Evolutionary conservation across 2,113 vertebrate species (phyloP), one percentile per base, ranked within the genome.

Genomic region (Casuarius casuarius): DNA sequence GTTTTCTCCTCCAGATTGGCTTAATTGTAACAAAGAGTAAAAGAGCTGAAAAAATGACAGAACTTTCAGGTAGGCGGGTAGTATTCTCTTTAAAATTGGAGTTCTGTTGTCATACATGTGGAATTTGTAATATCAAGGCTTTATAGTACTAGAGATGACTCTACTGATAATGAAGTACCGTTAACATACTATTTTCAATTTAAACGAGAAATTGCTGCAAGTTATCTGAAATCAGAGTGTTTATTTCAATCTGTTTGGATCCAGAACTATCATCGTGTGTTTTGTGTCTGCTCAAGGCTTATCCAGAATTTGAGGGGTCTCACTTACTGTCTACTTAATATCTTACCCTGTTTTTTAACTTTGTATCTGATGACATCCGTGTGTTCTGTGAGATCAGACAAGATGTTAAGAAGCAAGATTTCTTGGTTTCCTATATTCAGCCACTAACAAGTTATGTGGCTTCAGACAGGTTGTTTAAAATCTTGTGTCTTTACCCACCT

Each of bases 1-100:
- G 5, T 31, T 44, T 58, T 5, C 18, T 92, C 81, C 94, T 95
- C 40, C 94, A 99, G 99, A 97, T 99, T 87, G 99, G 99, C 29
- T 98, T 99, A 66, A 99, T 99, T 97, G 97, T 98, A 92, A 99
- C 99, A 8, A 99, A 99, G 97, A 99, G 98, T 95, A 99, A 99
- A 97, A 98, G 99, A 97, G 99, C 99, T 13, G 99, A 99, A 97
- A 99, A 99, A 95, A 98, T 99, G 96, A 99, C 99, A 7, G 99
- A 99, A 80, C 98, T 99, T 73, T 98, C 99, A 98, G 99, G 99
- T 99, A 98, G 96, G 97, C 35, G 79, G 42, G 12, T 52, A 42
- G 12, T 51, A 7, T 66, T 20, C 58, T 51, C 31, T 63, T 74
- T 67, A 33, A 5, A 68, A 52, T 56, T 56, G 7, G 15, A 72